A percentile compares a stretch with the other conserved stretches of the same genome.
phyloP scores from a whole-genome alignment of 1,140 invertebrate genomes.

The Pseudachorutes palmiensis region DNA sequence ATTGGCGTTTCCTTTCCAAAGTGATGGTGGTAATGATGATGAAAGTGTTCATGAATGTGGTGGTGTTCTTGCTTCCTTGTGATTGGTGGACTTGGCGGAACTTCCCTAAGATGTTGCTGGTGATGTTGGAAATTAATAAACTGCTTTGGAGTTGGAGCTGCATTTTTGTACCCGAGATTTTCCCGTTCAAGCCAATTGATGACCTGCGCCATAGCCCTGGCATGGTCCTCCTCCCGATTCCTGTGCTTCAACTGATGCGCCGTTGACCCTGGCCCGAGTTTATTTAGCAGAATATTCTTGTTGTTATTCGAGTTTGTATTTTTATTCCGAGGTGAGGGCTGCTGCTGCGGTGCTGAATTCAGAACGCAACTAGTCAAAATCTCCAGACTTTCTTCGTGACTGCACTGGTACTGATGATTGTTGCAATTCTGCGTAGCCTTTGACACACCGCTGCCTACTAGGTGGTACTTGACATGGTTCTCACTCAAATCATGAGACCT shows the following conservation, averaged over 20 bases:
- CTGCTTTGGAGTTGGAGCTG: too few species aligned
- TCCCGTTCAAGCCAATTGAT: constrained; percentile 44
- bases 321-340: not conserved
- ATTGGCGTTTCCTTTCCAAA: constrained; percentile 44
- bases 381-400: constrained; percentile 10
- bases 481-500: constrained; percentile 7
- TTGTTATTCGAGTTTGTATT: constrained; percentile 28
- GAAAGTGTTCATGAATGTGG: constrained; percentile 72
- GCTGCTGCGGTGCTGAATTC: not conserved
- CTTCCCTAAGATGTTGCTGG: too few species aligned
- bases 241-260: constrained; percentile 57
- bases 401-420: constrained; percentile 14
- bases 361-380: not conserved
- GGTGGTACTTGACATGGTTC: constrained; percentile 7
- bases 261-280: constrained; percentile 30
- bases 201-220: constrained; percentile 58
- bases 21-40: constrained; percentile 70
- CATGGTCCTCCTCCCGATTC: constrained; percentile 58
- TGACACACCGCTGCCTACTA: not conserved
- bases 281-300: constrained; percentile 3
- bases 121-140: not conserved
- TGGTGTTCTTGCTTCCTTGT: constrained; percentile 51
- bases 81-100: constrained; percentile 30
- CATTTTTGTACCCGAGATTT: not conserved
- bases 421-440: constrained; percentile 14